Conservation (phyloP, 2,888 invertebrate genomes). For the Drosophila mimetica region DNA sequence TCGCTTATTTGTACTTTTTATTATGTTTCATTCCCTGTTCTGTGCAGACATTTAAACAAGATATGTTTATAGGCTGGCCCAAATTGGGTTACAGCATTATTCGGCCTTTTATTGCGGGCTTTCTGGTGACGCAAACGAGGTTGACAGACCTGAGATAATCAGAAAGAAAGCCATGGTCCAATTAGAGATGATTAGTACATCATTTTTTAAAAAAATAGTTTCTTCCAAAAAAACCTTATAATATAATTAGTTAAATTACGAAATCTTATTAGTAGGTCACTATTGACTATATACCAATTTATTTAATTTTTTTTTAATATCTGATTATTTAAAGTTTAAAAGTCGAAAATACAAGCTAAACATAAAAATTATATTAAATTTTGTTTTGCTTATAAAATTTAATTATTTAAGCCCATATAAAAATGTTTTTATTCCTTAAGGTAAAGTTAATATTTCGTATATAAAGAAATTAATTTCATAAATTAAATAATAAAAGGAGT, state of each 20-base stretch:
- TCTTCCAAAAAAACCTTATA: too few relatives aligned
- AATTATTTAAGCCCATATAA: too few relatives aligned
- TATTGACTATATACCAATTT: too few relatives aligned
- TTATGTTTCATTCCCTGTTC: constrained; percentile 28
- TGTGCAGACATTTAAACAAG: constrained; percentile 25
- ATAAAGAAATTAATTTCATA: not conserved
- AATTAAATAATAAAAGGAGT: constrained; percentile 9
- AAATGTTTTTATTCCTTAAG: too few relatives aligned
- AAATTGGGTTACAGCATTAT: constrained; percentile 48
- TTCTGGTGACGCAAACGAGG: constrained; percentile 13
- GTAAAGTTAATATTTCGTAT: too few relatives aligned
- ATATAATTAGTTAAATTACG: not conserved
- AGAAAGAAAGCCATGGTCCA: not conserved
- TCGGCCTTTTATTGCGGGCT: constrained; percentile 4
- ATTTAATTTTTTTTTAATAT: too few relatives aligned
- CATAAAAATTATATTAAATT: too few relatives aligned
- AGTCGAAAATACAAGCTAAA: too few relatives aligned
- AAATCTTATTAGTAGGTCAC: too few relatives aligned
- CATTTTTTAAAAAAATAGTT: too few relatives aligned
- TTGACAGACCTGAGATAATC: constrained; percentile 9
- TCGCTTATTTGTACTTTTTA: constrained; percentile 46
- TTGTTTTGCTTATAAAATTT: too few relatives aligned
- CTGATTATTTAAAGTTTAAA: too few relatives aligned
- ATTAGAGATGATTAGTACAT: not conserved
- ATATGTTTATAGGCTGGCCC: constrained; percentile 50